Conservation (phyloP, 2,113 vertebrate species). For the Seriola aureovittata region DNA sequence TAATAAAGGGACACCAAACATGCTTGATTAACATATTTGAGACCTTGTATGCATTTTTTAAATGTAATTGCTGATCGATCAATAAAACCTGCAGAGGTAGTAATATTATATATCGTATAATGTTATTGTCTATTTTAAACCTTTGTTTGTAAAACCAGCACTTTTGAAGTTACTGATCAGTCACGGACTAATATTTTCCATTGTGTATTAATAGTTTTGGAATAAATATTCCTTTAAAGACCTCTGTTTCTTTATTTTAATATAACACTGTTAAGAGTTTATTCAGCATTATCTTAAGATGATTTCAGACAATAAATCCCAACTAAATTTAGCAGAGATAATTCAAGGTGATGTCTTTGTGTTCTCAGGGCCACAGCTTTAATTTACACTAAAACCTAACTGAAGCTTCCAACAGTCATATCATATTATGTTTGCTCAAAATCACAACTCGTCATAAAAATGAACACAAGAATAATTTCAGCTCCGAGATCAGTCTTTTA, state of each 20-base stretch:
- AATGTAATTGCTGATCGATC: background rate
- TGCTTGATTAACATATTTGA: too few relatives aligned
- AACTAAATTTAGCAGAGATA: background rate
- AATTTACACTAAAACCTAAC: slow-evolving; percentile 8
- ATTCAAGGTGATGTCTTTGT: slow-evolving; percentile 4
- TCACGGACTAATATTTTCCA: background rate
- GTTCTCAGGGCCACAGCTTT: background rate
- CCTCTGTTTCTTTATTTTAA: background rate
- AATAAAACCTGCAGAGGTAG: background rate
- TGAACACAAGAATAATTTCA: slow-evolving; percentile 56
- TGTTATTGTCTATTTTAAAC: background rate
- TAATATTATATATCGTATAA: background rate
- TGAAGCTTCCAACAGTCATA: slow-evolving; percentile 13
- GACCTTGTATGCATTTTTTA: too few relatives aligned
- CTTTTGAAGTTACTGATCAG: background rate
- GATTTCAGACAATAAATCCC: background rate
- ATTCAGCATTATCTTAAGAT: background rate
- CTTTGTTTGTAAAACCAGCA: background rate
- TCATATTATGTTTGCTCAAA: slow-evolving; percentile 57
- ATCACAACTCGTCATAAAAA: slow-evolving; percentile 61
- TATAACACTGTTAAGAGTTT: background rate
- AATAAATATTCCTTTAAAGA: background rate
- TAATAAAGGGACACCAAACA: background rate
- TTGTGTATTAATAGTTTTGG: background rate
- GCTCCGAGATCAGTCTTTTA: slow-evolving; percentile 54